Evolutionary conservation across 1,140 invertebrate genomes (phyloP).

Genomic region (Drosophila nannoptera): DNA sequence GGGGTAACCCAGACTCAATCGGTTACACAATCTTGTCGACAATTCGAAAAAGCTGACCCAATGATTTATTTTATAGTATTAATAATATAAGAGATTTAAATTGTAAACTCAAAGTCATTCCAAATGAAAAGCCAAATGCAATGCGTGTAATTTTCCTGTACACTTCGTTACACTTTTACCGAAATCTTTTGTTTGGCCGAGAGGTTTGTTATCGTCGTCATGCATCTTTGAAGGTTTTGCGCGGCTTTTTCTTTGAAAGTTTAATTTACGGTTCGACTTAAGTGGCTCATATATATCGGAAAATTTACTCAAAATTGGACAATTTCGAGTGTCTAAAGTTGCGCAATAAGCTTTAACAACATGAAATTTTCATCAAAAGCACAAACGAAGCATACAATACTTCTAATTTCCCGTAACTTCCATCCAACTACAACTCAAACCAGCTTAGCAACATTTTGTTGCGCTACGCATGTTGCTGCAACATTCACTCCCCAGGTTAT

Average conservation of each 20-base stretch:
- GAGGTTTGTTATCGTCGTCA: constrained; percentile 34
- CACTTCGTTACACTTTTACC: constrained; percentile 61
- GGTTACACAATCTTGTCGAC: background rate
- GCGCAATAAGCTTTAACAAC: no score
- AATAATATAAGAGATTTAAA: background rate
- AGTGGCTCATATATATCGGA: no score
- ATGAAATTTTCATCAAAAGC: no score
- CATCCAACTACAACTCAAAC: background rate
- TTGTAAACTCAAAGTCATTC: constrained; percentile 57
- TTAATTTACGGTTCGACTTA: background rate
- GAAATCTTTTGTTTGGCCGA: constrained; percentile 3
- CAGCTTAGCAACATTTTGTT: background rate
- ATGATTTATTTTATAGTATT: no score
- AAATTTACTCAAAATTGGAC: no score
- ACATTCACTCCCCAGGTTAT: constrained; percentile 7
- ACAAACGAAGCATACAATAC: no score
- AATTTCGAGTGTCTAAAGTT: no score
- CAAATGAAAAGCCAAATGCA: constrained; percentile 38
- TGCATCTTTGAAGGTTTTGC: constrained; percentile 14
- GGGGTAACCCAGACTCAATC: background rate
- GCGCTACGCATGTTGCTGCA: constrained; percentile 19
- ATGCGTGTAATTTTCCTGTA: constrained; percentile 61
- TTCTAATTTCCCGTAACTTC: background rate
- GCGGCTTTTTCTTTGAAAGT: constrained; percentile 20
- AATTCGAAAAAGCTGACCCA: background rate